Evolutionary conservation across 2,797 vertebrate genomes (phyloP).

Genomic region (Avahi laniger): DNA sequence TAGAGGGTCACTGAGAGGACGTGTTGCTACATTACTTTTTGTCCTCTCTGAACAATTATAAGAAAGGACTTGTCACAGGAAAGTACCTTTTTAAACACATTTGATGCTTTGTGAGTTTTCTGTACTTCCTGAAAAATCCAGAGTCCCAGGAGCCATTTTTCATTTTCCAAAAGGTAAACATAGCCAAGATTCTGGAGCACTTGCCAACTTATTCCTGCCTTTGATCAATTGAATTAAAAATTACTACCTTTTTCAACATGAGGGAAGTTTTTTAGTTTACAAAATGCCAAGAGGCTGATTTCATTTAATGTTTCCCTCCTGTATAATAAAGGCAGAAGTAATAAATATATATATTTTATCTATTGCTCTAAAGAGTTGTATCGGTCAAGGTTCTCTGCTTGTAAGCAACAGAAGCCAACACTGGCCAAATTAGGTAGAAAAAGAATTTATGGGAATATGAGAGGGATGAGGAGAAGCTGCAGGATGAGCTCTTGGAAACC

Average conservation of each 20-base stretch:
- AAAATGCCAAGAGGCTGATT: background rate
- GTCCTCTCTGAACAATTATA: background rate
- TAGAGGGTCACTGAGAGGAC: background rate
- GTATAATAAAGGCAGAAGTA: background rate
- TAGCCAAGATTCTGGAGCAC: background rate
- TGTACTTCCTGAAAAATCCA: background rate
- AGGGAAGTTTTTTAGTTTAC: slow-evolving; percentile 23
- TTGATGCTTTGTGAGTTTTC: slow-evolving; percentile 14
- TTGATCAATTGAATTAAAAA: slow-evolving; percentile 26
- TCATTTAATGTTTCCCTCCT: slow-evolving; percentile 6
- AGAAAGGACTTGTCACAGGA: background rate
- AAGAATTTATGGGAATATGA: background rate
- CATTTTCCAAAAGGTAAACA: background rate
- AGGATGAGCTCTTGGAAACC: background rate
- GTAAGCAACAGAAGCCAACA: background rate
- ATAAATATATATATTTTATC: background rate
- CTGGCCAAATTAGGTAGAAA: background rate
- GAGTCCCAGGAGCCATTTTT: slow-evolving; percentile 17
- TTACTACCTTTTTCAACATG: background rate
- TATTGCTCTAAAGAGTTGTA: background rate
- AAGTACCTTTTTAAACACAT: background rate
- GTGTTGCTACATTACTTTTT: background rate
- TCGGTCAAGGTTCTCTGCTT: background rate
- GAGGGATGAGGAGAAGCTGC: background rate
- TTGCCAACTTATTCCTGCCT: background rate